Percentiles rank a stretch among this genome's conserved stretches.
These are phyloP conservation scores for Nephrocerus scutellatus DNA, from an alignment of 2,888 invertebrate species.

Conservation along the genomic window DNA sequence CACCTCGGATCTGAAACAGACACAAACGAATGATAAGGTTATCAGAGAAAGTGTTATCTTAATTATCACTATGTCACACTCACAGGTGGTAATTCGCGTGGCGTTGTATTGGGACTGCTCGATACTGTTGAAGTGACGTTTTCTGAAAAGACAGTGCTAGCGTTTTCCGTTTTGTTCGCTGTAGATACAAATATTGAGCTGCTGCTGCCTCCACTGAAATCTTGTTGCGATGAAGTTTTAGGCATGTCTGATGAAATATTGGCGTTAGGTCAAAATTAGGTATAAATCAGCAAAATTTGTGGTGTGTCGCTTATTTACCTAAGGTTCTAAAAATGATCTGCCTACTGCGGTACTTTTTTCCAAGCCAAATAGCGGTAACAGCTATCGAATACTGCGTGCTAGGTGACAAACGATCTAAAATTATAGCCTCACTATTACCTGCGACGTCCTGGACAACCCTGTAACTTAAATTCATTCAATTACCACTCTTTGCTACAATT, in stretches of 20 bases:
- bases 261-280: too few relatives aligned
- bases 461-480: conserved; percentile 76
- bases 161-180: conserved; percentile 18
- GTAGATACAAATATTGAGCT: too few relatives aligned
- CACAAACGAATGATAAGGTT: conserved; percentile 2
- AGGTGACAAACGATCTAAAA: conserved; percentile 71
- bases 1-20: conserved; percentile 67
- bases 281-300: too few relatives aligned
- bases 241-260: conserved; percentile 61
- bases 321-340: conserved; percentile 85
- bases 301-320: conserved; percentile 54
- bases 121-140: conserved; percentile 44
- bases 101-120: conserved; percentile 30
- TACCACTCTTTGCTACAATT: conserved; percentile 48
- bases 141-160: conserved; percentile 29
- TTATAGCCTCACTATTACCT: conserved; percentile 80
- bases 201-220: conserved; percentile 49
- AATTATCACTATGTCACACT: background rate
- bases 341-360: conserved; percentile 75
- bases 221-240: conserved; percentile 70
- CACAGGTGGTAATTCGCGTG: background rate
- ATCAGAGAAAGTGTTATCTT: background rate
- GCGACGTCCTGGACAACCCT: conserved; percentile 88
- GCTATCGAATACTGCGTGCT: conserved; percentile 85
- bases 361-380: conserved; percentile 76